These are phyloP conservation scores for Coecobrya sp. DNA, from an alignment of 2,888 invertebrate species.

Conservation along the genomic window DNA sequence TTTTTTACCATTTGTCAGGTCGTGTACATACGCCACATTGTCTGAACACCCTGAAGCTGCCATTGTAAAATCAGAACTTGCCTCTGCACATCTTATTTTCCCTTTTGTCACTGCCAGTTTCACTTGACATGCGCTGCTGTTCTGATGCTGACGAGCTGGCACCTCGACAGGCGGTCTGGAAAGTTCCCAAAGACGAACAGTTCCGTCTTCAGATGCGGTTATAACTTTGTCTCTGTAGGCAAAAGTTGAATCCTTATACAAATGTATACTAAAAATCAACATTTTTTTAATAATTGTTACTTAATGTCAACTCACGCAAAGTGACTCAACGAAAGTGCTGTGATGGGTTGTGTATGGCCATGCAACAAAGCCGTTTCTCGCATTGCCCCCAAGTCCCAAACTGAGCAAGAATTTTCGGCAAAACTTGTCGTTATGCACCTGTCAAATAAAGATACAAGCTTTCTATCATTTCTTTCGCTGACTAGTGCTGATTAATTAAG, in stretches of 20 bases:
- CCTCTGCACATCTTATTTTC: constrained; percentile 92
- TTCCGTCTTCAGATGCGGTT: constrained; percentile 94
- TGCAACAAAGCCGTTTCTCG: constrained; percentile 71
- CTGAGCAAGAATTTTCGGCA: constrained; percentile 62
- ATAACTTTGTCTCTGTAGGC: constrained; percentile 91
- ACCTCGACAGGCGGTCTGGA: neutral
- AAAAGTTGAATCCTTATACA: no score
- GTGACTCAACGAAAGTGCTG: constrained; percentile 65
- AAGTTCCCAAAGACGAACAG: constrained; percentile 92
- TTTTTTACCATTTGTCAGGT: constrained; percentile 91
- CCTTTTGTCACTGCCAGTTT: constrained; percentile 92
- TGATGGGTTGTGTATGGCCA: constrained; percentile 67
- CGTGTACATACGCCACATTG: constrained; percentile 92
- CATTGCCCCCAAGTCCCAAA: constrained; percentile 73
- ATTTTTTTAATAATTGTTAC: no score
- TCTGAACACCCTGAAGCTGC: constrained; percentile 94
- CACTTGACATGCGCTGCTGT: constrained; percentile 33
- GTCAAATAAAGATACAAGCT: neutral
- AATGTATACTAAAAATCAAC: constrained; percentile 34
- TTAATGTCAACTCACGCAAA: constrained; percentile 45
- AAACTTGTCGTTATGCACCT: constrained; percentile 70
- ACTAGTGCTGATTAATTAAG: neutral
- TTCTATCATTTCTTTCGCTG: neutral
- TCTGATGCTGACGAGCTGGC: constrained; percentile 33
- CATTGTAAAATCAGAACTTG: constrained; percentile 91